These are phyloP conservation scores for Zygothrica quintamaculata DNA, from an alignment of 2,888 invertebrate species.

Conservation along the genomic window DNA sequence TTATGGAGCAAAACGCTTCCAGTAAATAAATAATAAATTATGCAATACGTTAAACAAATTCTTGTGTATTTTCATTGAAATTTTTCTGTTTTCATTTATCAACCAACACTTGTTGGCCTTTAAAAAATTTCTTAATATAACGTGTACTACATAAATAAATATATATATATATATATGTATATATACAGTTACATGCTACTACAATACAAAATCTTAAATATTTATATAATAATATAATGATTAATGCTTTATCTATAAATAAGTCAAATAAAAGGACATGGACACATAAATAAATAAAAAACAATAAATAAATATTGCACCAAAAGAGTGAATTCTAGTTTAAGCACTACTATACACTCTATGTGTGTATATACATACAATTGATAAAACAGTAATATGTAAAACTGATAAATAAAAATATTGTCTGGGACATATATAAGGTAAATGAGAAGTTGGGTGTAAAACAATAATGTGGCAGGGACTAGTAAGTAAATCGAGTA, in stretches of 20 bases:
- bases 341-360: not conserved
- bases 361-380: too few relatives aligned
- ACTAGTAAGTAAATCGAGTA: slow-evolving; percentile 45
- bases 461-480: slow-evolving; percentile 26
- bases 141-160: too few relatives aligned
- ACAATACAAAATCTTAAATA: slow-evolving; percentile 8
- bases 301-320: slow-evolving; percentile 4
- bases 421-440: slow-evolving; percentile 16
- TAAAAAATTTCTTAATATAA: slow-evolving; percentile 16
- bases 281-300: too few relatives aligned
- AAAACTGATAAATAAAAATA: slow-evolving; percentile 13
- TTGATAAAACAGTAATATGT: too few relatives aligned
- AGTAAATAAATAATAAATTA: slow-evolving; percentile 48
- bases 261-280: too few relatives aligned
- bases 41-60: slow-evolving; percentile 34
- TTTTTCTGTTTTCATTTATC: slow-evolving; percentile 29
- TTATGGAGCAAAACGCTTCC: slow-evolving; percentile 33
- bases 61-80: slow-evolving; percentile 33
- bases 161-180: slow-evolving; percentile 28
- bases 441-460: slow-evolving; percentile 4
- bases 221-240: too few relatives aligned
- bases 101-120: slow-evolving; percentile 38
- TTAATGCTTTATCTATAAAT: too few relatives aligned
- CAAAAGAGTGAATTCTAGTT: not conserved
- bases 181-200: slow-evolving; percentile 37